Conservation (phyloP, 2,888 invertebrate genomes). For the Caenorhabditis angaria region DNA sequence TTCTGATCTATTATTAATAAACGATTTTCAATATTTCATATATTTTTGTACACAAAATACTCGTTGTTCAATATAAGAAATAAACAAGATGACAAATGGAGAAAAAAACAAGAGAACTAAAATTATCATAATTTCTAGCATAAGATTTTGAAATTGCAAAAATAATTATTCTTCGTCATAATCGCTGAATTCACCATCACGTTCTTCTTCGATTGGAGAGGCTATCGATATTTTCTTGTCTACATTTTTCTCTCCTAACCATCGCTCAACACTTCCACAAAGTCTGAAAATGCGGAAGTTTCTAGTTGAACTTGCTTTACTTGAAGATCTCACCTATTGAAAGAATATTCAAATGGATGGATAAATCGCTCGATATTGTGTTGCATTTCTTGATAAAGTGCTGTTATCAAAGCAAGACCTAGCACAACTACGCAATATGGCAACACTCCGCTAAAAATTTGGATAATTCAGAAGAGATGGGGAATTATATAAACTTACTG, state of each 20-base stretch:
- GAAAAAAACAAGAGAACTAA: not conserved
- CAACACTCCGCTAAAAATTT: conserved; percentile 49
- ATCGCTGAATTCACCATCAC: conserved; percentile 39
- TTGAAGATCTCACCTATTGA: conserved; percentile 50
- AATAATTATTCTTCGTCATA: conserved; percentile 16
- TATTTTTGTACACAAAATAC: not conserved
- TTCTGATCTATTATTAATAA: no score
- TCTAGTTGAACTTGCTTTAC: no score
- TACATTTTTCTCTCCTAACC: conserved; percentile 33
- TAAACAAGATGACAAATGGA: no score
- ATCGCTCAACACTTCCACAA: conserved; percentile 40
- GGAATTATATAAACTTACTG: conserved; percentile 38
- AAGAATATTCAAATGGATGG: conserved; percentile 57
- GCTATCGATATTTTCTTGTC: conserved; percentile 25
- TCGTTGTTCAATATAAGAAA: not conserved
- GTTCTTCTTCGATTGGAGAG: conserved; percentile 39
- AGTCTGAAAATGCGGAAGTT: no score
- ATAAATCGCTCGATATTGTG: conserved; percentile 59
- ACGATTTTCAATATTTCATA: no score
- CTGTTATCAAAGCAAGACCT: conserved; percentile 56
- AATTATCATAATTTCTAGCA: no score
- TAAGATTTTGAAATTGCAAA: no score
- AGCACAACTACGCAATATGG: conserved; percentile 56
- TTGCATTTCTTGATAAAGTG: conserved; percentile 59
- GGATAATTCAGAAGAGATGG: not conserved